Evolutionary conservation across 2,797 vertebrate species (phyloP).

Genomic region (Psittacula derbiana): DNA sequence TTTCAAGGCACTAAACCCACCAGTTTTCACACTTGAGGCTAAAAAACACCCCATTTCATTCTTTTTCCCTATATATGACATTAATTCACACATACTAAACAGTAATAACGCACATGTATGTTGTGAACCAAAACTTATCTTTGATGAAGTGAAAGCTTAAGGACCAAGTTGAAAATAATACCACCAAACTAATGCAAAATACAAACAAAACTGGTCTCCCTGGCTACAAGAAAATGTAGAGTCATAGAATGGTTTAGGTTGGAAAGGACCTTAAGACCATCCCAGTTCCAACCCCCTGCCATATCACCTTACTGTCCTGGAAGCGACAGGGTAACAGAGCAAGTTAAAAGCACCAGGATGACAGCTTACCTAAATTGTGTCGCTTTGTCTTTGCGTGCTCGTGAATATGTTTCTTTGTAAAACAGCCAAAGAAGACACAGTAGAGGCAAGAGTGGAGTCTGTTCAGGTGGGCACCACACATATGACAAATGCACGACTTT

Average conservation of each 20-base stretch:
- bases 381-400: conserved; percentile 97
- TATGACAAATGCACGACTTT: conserved; percentile 97
- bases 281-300: background rate
- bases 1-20: background rate
- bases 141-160: background rate
- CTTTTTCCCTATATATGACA: background rate
- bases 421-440: conserved; percentile 98
- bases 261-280: background rate
- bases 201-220: background rate
- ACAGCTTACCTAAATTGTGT: conserved; percentile 91
- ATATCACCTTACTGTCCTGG: background rate
- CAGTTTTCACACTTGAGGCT: background rate
- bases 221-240: background rate
- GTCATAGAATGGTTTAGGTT: background rate
- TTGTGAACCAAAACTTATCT: background rate
- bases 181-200: background rate
- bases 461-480: conserved; percentile 95
- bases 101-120: background rate
- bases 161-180: background rate
- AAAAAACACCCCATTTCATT: background rate
- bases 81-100: background rate
- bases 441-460: conserved; percentile 98
- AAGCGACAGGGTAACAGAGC: background rate
- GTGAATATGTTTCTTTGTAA: conserved; percentile 98
- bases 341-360: background rate